Percentiles rank a stretch among this genome's conserved stretches.
Evolutionary conservation across 2,888 invertebrate genomes (phyloP).

Genomic region (Taenaris catops): DNA sequence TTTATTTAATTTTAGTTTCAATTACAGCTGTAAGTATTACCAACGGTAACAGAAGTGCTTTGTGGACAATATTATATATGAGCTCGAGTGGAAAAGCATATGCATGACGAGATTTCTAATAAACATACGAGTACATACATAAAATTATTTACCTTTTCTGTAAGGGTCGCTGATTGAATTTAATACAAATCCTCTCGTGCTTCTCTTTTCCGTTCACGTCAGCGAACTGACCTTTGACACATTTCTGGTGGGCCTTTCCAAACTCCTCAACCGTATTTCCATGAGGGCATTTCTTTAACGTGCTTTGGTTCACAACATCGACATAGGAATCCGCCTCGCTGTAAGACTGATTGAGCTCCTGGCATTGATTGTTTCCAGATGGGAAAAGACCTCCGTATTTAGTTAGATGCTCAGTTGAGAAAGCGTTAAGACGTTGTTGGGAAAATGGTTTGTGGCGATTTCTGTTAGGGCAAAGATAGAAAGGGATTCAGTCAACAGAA

Average conservation of each 20-base stretch:
- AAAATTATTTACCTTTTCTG: conserved; percentile 68
- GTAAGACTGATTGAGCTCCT: conserved; percentile 69
- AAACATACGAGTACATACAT: no score
- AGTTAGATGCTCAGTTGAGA: conserved; percentile 72
- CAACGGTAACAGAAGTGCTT: no score
- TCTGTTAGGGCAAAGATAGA: conserved; percentile 70
- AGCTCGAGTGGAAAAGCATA: no score
- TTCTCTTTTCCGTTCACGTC: conserved; percentile 46
- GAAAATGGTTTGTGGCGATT: conserved; percentile 75
- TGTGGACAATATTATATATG: no score
- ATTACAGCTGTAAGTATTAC: no score
- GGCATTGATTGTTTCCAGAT: conserved; percentile 68
- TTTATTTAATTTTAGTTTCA: no score
- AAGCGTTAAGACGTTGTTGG: conserved; percentile 75
- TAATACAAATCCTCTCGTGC: conserved; percentile 73
- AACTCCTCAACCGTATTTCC: conserved; percentile 72
- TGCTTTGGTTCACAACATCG: conserved; percentile 61
- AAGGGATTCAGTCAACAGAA: conserved; percentile 40
- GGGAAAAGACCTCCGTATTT: conserved; percentile 73
- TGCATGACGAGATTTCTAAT: no score
- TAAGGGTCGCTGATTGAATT: conserved; percentile 71
- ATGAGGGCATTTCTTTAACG: conserved; percentile 63
- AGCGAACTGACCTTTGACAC: conserved; percentile 59
- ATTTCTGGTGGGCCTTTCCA: conserved; percentile 73
- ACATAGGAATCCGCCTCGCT: conserved; percentile 72